Percentiles rank a stretch among this genome's conserved stretches.
Conservation (phyloP, 2,888 invertebrate genomes). For the Volucella inflata region DNA sequence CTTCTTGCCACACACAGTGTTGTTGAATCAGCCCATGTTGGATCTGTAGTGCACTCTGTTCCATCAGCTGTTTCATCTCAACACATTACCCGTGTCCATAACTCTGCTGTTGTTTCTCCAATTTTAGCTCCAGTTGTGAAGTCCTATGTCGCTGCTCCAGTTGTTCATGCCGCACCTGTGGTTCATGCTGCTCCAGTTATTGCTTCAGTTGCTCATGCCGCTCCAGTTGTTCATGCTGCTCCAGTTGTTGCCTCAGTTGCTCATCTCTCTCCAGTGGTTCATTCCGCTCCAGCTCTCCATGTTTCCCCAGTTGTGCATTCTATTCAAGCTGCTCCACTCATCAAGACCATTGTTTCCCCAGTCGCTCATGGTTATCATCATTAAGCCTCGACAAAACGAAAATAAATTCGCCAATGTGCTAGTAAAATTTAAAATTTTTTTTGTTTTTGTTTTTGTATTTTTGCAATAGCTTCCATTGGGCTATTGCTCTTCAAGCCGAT, state of each 20-base stretch:
- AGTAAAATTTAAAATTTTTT: background rate
- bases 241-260: slow-evolving; percentile 21
- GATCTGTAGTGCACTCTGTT: slow-evolving; percentile 79
- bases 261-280: slow-evolving; percentile 74
- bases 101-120: slow-evolving; percentile 70
- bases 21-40: slow-evolving; percentile 81
- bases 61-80: slow-evolving; percentile 63
- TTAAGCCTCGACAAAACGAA: background rate
- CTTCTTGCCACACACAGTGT: slow-evolving; percentile 77
- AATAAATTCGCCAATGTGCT: slow-evolving; percentile 38
- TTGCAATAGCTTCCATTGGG: too few relatives aligned
- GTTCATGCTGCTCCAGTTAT: slow-evolving; percentile 46
- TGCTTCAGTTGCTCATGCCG: slow-evolving; percentile 27
- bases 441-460: too few relatives aligned
- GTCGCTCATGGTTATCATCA: slow-evolving; percentile 23
- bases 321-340: slow-evolving; percentile 11
- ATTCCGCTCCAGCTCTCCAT: slow-evolving; percentile 19
- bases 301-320: slow-evolving; percentile 16
- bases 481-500: too few relatives aligned
- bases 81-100: slow-evolving; percentile 51
- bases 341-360: background rate
- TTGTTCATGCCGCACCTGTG: slow-evolving; percentile 71
- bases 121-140: slow-evolving; percentile 75
- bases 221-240: slow-evolving; percentile 30
- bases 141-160: slow-evolving; percentile 77